phyloP scores from a whole-genome alignment of 2,113 vertebrate species.

The Mobula hypostoma region DNA sequence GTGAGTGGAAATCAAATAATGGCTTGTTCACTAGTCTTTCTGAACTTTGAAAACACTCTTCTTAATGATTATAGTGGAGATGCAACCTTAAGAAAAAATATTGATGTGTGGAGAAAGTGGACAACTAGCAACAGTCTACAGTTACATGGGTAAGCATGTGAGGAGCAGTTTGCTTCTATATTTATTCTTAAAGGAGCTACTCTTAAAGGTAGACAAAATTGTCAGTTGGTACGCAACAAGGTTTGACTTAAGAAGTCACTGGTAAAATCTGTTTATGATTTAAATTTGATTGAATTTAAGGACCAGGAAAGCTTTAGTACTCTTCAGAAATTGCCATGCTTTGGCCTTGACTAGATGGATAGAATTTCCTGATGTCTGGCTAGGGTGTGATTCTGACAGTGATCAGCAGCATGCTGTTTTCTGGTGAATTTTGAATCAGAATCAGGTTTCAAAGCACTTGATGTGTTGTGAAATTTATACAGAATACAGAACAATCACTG shows the following conservation, averaged over 20 bases:
- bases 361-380: not conserved
- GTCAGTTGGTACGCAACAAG: too few relatives aligned
- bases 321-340: not conserved
- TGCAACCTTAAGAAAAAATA: slow-evolving; percentile 95
- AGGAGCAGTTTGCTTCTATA: not conserved
- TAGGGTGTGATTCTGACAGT: not conserved
- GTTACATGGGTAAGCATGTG: slow-evolving; percentile 76
- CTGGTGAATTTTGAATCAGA: not conserved
- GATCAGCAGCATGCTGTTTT: not conserved
- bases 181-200: not conserved
- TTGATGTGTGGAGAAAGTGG: slow-evolving; percentile 98
- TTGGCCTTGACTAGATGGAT: too few relatives aligned
- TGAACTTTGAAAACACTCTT: not conserved
- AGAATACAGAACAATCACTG: too few relatives aligned
- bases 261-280: too few relatives aligned
- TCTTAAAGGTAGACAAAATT: too few relatives aligned
- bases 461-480: too few relatives aligned
- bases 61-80: slow-evolving; percentile 69
- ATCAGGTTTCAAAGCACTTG: too few relatives aligned
- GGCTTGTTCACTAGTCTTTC: not conserved
- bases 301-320: not conserved
- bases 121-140: slow-evolving; percentile 90
- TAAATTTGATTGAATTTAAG: not conserved
- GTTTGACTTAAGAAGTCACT: too few relatives aligned
- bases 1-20: not conserved